Evolutionary conservation across 64 coral and sea anemone species (phyloP).

Genomic region (Dendronephthya gigantea): DNA sequence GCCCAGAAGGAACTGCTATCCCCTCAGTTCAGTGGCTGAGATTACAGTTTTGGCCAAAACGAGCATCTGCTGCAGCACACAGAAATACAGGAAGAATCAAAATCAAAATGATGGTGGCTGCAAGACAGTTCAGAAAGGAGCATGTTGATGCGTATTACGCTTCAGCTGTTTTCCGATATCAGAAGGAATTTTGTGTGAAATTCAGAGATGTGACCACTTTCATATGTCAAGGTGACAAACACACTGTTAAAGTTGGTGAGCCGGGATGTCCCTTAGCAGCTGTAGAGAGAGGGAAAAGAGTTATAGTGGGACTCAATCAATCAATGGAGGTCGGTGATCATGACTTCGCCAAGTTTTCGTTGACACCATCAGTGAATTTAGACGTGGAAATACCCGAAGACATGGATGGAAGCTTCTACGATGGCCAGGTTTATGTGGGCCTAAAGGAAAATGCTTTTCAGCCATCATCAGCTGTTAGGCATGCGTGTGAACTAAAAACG

Average conservation of each 20-base stretch:
- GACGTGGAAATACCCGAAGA: background rate
- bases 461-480: no score
- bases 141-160: background rate
- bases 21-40: background rate
- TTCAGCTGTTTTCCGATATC: background rate
- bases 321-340: background rate
- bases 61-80: background rate
- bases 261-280: no score
- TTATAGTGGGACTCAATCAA: no score
- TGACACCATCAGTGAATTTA: background rate
- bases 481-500: no score
- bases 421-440: background rate
- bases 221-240: background rate
- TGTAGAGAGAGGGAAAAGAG: no score
- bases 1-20: background rate
- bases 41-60: slow-evolving; percentile 11
- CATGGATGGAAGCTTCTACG: background rate
- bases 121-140: background rate
- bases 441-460: no score
- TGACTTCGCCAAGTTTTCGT: slow-evolving; percentile 15
- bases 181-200: background rate
- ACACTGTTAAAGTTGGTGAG: background rate
- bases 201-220: background rate
- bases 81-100: background rate
- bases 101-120: slow-evolving; percentile 1